These are phyloP conservation scores for Brachionus rotundiformis DNA, from an alignment of 1,140 invertebrate species.

Conservation along the genomic window DNA sequence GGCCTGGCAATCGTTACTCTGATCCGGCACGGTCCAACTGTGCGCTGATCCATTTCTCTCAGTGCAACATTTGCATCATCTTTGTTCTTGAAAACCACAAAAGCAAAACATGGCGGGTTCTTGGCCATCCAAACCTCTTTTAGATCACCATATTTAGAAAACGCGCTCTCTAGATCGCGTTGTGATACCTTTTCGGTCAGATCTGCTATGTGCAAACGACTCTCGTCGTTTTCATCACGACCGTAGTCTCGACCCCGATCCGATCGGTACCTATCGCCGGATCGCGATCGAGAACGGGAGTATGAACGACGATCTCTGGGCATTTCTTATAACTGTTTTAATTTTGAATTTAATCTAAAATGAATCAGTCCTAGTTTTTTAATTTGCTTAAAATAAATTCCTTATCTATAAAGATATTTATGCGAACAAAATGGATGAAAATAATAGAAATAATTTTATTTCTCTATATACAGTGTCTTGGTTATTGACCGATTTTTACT, in stretches of 20 bases:
- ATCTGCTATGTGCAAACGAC: slow-evolving; percentile 60
- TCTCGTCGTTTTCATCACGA: slow-evolving; percentile 53
- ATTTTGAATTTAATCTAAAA: neutral
- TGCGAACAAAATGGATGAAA: slow-evolving; percentile 10
- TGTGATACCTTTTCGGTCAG: slow-evolving; percentile 53
- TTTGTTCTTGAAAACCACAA: slow-evolving; percentile 61
- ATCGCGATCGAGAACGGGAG: neutral
- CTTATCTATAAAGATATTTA: neutral
- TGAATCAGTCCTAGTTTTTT: neutral
- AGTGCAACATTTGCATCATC: slow-evolving; percentile 62
- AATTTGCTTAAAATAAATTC: neutral
- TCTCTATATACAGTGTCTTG: neutral
- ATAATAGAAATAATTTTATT: neutral
- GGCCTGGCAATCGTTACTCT: slow-evolving; percentile 60
- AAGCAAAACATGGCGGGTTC: slow-evolving; percentile 64
- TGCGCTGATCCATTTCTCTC: slow-evolving; percentile 59
- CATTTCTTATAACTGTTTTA: slow-evolving; percentile 19
- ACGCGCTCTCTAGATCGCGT: slow-evolving; percentile 58
- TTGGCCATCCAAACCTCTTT: slow-evolving; percentile 63
- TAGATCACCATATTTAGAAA: slow-evolving; percentile 61
- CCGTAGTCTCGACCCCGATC: neutral
- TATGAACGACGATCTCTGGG: slow-evolving; percentile 27
- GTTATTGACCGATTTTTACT: neutral
- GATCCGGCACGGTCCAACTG: slow-evolving; percentile 54
- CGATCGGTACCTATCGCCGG: neutral